phyloP scores from a whole-genome alignment of 2,113 vertebrate genomes.

The Microcebus lehilahytsara region DNA sequence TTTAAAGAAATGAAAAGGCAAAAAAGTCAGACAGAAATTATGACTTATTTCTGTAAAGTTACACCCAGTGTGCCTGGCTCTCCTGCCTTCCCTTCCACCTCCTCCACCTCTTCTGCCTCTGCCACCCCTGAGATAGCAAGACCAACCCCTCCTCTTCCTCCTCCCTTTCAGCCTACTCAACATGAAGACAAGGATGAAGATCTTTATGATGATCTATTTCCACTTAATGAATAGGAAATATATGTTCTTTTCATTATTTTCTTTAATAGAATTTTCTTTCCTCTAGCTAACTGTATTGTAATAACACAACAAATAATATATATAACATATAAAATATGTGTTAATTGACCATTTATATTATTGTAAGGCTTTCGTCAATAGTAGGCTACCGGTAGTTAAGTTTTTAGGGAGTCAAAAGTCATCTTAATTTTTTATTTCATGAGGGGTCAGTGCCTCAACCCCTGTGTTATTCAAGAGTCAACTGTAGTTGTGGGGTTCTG shows the following conservation, averaged over 20 bases:
- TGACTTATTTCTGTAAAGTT: background rate
- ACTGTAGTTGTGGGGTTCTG: background rate
- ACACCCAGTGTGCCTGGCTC: background rate
- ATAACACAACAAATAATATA: background rate
- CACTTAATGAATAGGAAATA: background rate
- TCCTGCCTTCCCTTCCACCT: background rate
- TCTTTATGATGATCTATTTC: background rate
- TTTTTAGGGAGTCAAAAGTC: background rate
- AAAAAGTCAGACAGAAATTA: background rate
- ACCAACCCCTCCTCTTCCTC: background rate
- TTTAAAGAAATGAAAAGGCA: background rate
- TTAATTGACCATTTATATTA: background rate
- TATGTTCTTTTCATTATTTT: background rate
- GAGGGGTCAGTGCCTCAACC: background rate
- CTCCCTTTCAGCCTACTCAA: background rate
- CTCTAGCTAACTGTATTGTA: background rate
- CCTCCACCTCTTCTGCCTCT: background rate
- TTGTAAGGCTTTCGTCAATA: background rate
- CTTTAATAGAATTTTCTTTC: background rate
- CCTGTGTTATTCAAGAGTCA: background rate
- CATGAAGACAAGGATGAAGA: background rate
- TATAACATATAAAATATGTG: background rate
- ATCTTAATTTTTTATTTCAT: background rate
- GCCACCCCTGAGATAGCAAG: background rate
- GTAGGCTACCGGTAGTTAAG: background rate